These are phyloP conservation scores for Macaria notata DNA, from an alignment of 2,888 invertebrate genomes.

Conservation along the genomic window DNA sequence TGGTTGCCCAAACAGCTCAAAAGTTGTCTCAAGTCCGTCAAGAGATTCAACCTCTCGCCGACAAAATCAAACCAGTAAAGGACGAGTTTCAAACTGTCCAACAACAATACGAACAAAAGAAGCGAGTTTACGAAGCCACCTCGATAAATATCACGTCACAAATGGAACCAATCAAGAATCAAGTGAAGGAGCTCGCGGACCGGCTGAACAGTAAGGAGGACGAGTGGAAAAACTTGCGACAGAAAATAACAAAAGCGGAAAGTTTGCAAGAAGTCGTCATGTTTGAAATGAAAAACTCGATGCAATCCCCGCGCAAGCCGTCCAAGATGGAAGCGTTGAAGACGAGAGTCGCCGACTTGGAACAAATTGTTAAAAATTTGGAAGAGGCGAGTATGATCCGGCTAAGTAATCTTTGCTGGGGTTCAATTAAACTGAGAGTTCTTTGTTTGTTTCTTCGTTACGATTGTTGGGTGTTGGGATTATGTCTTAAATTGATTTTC, in stretches of 20 bases:
- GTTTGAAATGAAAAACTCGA: slow-evolving; percentile 76
- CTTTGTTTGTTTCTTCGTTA: slow-evolving; percentile 10
- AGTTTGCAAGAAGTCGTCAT: slow-evolving; percentile 78
- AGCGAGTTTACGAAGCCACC: slow-evolving; percentile 85
- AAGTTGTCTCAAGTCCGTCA: slow-evolving; percentile 72
- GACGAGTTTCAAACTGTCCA: slow-evolving; percentile 85
- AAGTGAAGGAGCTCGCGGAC: slow-evolving; percentile 78
- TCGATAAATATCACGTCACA: slow-evolving; percentile 80
- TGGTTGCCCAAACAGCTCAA: slow-evolving; percentile 84
- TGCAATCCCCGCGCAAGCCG: slow-evolving; percentile 74
- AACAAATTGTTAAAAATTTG: slow-evolving; percentile 75
- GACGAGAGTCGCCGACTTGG: slow-evolving; percentile 83
- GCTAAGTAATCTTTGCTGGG: slow-evolving; percentile 12
- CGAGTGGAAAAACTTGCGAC: slow-evolving; percentile 78
- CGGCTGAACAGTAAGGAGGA: slow-evolving; percentile 76
- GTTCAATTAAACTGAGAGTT: slow-evolving; percentile 15
- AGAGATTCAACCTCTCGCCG: slow-evolving; percentile 74
- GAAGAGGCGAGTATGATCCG: slow-evolving; percentile 58
- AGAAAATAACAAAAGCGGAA: slow-evolving; percentile 81
- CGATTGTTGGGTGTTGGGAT: neutral
- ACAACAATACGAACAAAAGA: slow-evolving; percentile 86
- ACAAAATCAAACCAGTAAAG: slow-evolving; percentile 84
- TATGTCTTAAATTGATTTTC: neutral
- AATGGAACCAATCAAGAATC: slow-evolving; percentile 80
- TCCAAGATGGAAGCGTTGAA: slow-evolving; percentile 84